phyloP scores from a whole-genome alignment of 2,888 invertebrate species.

The Lasioglossum leucozonium region DNA sequence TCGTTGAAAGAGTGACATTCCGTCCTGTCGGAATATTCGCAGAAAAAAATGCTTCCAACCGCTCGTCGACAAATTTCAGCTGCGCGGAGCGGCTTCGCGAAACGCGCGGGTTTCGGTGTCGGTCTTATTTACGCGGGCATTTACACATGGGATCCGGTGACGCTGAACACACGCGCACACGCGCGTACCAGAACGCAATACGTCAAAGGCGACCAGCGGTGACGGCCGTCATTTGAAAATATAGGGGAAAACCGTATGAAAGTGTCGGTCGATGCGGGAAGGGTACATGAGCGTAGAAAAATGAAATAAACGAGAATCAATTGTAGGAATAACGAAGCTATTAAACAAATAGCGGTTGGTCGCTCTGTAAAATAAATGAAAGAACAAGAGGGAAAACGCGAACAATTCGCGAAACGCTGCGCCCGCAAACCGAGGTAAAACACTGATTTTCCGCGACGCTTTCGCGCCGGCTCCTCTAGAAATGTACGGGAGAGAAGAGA shows the following conservation, averaged over 20 bases:
- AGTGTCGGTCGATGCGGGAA: not conserved
- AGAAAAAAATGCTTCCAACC: not conserved
- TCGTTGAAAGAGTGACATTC: constrained; percentile 13
- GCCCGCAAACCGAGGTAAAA: not conserved
- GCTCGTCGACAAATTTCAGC: not conserved
- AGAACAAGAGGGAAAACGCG: not conserved
- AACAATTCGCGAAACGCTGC: not conserved
- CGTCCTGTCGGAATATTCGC: not conserved
- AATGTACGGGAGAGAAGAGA: not conserved
- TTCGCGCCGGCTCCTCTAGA: not conserved
- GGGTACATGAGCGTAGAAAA: not conserved
- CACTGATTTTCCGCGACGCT: not conserved
- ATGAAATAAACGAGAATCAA: constrained; percentile 5
- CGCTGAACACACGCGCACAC: not conserved
- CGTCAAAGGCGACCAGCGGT: constrained; percentile 1
- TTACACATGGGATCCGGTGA: not conserved
- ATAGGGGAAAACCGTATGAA: not conserved
- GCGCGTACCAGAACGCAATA: not conserved
- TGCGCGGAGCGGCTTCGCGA: not conserved
- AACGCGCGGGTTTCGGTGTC: not conserved
- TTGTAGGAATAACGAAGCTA: not conserved
- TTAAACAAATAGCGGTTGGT: not conserved
- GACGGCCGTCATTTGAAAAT: not conserved
- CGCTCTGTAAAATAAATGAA: not conserved
- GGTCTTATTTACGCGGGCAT: not conserved